Conservation (phyloP, 1,140 invertebrate genomes). For the Aphaenogaster rudis region DNA sequence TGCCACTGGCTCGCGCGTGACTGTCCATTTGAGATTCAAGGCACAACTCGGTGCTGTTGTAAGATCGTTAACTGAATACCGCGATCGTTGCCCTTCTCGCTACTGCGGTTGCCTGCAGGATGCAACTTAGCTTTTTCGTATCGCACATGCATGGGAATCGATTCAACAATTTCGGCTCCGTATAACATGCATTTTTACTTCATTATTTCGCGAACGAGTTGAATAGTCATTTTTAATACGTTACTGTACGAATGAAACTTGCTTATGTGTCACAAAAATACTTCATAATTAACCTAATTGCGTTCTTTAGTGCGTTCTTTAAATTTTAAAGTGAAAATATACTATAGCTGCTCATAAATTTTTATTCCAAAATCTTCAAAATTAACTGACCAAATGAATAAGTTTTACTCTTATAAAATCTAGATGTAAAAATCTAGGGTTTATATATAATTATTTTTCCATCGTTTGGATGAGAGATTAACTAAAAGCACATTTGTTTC, state of each 20-base stretch:
- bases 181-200: neutral
- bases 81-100: conserved; percentile 59
- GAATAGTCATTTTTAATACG: neutral
- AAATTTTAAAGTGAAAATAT: neutral
- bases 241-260: neutral
- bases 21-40: conserved; percentile 73
- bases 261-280: neutral
- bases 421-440: neutral
- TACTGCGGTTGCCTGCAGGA: conserved; percentile 26
- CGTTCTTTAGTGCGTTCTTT: neutral
- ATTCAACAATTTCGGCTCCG: neutral
- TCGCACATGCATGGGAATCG: neutral
- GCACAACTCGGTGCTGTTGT: conserved; percentile 68
- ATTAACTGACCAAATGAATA: neutral
- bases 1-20: conserved; percentile 26
- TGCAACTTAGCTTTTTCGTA: conserved; percentile 52
- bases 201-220: neutral
- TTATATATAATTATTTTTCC: neutral
- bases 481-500: neutral
- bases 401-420: neutral
- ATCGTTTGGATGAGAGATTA: neutral
- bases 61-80: conserved; percentile 75
- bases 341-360: neutral
- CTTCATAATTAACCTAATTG: neutral
- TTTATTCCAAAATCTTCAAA: neutral